Evolutionary conservation across 2,113 vertebrate genomes (phyloP).

Genomic region (Tachycineta bicolor): DNA sequence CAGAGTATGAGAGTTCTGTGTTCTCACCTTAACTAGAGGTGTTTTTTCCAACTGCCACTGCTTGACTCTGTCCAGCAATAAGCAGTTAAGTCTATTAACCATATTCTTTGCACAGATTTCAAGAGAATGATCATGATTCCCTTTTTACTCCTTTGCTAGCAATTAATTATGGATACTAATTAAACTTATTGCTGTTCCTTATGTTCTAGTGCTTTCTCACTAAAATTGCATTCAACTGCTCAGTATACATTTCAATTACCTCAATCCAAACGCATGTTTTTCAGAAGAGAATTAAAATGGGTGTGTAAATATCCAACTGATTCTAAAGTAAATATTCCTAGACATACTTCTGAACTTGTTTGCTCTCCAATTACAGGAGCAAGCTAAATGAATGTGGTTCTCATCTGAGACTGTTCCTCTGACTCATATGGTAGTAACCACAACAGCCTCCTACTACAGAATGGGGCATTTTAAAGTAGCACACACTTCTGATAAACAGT

Average conservation of each 20-base stretch:
- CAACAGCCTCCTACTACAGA: not conserved
- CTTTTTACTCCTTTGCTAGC: not conserved
- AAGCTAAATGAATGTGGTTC: not conserved
- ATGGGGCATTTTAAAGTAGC: conserved; percentile 21
- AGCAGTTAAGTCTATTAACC: not conserved
- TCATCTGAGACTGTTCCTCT: not conserved
- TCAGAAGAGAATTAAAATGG: not conserved
- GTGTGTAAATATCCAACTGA: not conserved
- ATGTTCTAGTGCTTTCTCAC: not conserved
- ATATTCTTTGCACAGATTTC: not conserved
- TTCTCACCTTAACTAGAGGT: not conserved
- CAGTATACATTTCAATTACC: not conserved
- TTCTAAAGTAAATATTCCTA: conserved; percentile 11
- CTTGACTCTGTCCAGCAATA: not conserved
- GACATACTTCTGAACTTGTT: not conserved
- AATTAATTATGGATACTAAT: not conserved
- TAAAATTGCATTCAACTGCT: not conserved
- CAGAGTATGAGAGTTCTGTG: not conserved
- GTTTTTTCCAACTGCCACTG: not conserved
- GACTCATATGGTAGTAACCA: conserved; percentile 25
- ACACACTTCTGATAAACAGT: not conserved
- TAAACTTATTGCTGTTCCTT: not conserved
- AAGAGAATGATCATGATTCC: not conserved
- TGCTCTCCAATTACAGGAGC: not conserved
- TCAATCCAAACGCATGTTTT: not conserved